Evolutionary conservation across 2,113 vertebrate genomes (phyloP).

Genomic region (Puma concolor): DNA sequence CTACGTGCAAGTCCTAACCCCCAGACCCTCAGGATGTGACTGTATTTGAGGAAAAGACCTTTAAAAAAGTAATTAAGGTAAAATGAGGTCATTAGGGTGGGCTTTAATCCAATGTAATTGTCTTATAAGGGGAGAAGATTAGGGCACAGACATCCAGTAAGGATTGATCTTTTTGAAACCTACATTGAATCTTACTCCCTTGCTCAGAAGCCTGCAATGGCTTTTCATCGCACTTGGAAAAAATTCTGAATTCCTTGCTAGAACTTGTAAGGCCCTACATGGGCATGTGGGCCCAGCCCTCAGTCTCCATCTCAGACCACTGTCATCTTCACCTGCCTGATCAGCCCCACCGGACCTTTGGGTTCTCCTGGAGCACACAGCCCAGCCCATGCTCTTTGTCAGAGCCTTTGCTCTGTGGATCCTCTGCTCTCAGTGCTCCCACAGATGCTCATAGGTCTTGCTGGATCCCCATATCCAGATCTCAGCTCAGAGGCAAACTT

Average conservation of each 20-base stretch:
- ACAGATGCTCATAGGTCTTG: rapidly evolving
- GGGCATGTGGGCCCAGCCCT: background rate
- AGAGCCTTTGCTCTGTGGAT: no score
- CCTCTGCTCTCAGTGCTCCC: rapidly evolving
- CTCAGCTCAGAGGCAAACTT: no score
- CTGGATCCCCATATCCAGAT: no score
- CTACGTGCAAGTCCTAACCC: background rate
- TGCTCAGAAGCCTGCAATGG: background rate
- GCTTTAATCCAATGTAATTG: background rate
- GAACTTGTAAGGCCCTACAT: background rate
- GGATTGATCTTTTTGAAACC: background rate
- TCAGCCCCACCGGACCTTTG: background rate
- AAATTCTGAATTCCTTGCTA: background rate
- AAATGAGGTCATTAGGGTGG: background rate
- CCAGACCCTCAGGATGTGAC: background rate
- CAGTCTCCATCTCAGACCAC: no score
- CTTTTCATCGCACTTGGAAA: background rate
- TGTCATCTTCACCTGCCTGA: rapidly evolving
- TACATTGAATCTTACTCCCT: background rate
- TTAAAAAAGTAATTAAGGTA: background rate
- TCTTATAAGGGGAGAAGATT: background rate
- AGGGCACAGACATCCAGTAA: background rate
- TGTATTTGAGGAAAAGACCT: background rate
- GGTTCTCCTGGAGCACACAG: no score
- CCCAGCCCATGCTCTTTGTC: background rate